Conservation (phyloP, 2,888 invertebrate genomes). For the Tachina lurida region DNA sequence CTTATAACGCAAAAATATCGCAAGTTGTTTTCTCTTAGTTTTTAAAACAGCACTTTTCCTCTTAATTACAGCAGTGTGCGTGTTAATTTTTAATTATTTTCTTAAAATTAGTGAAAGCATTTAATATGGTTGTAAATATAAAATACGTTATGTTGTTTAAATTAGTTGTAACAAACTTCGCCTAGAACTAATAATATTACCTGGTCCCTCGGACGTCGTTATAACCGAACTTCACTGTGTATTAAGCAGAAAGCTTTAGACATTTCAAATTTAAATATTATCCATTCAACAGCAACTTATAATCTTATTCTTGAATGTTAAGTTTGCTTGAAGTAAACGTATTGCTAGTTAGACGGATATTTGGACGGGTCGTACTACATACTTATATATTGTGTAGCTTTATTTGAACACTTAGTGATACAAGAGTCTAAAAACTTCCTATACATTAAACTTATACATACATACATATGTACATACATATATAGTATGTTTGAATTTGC, state of each 20-base stretch:
- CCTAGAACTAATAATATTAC: no score
- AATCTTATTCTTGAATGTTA: not conserved
- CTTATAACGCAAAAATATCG: no score
- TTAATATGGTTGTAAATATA: no score
- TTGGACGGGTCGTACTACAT: not conserved
- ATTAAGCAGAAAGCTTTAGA: not conserved
- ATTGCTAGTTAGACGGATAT: not conserved
- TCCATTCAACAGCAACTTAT: not conserved
- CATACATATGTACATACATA: not conserved
- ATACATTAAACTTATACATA: not conserved
- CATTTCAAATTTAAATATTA: not conserved
- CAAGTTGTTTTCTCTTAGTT: no score
- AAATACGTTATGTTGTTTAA: no score
- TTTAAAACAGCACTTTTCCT: no score
- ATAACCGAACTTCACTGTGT: no score
- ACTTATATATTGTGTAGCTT: conserved; percentile 62
- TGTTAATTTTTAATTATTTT: no score
- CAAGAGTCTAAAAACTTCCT: conserved; percentile 30
- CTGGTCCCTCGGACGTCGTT: no score
- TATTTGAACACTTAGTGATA: conserved; percentile 30
- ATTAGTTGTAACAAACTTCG: no score
- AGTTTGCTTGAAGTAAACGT: not conserved
- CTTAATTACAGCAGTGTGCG: no score
- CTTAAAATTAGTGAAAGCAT: no score
- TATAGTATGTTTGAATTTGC: conserved; percentile 1